Percentiles rank a stretch among this genome's conserved stretches.
These are phyloP conservation scores for Watsonalla cultraria DNA, from an alignment of 2,888 invertebrate genomes.

Conservation along the genomic window DNA sequence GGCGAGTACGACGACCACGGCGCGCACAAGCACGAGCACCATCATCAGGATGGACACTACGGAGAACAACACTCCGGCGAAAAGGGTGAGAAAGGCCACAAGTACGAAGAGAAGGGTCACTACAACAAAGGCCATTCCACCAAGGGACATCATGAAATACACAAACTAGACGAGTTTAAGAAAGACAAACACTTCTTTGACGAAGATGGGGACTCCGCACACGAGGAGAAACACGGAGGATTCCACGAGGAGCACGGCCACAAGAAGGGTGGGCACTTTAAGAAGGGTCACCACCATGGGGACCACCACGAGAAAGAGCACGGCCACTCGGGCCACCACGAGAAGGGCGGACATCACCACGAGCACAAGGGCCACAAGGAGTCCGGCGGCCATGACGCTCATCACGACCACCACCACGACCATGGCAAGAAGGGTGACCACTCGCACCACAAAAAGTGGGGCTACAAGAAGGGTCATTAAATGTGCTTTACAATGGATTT, in stretches of 20 bases:
- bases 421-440: constrained; percentile 89
- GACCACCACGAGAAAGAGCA: constrained; percentile 87
- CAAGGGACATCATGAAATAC: constrained; percentile 91
- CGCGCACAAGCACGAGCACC: constrained; percentile 81
- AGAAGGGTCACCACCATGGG: constrained; percentile 89
- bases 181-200: constrained; percentile 93
- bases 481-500: constrained; percentile 1
- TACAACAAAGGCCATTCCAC: constrained; percentile 92
- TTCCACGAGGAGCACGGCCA: constrained; percentile 89
- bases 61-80: constrained; percentile 82
- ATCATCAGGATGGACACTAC: constrained; percentile 82
- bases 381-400: constrained; percentile 86
- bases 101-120: constrained; percentile 83
- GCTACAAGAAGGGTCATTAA: constrained; percentile 79
- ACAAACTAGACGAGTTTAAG: constrained; percentile 91
- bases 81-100: constrained; percentile 83
- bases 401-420: constrained; percentile 85
- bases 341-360: constrained; percentile 89
- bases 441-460: constrained; percentile 89
- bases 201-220: constrained; percentile 89
- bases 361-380: constrained; percentile 89
- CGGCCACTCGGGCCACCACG: constrained; percentile 88
- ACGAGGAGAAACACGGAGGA: constrained; percentile 89
- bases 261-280: constrained; percentile 89
- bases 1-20: constrained; percentile 81